Evolutionary conservation across 2,888 invertebrate genomes (phyloP).

Genomic region (Rugalucina vietnamica): DNA sequence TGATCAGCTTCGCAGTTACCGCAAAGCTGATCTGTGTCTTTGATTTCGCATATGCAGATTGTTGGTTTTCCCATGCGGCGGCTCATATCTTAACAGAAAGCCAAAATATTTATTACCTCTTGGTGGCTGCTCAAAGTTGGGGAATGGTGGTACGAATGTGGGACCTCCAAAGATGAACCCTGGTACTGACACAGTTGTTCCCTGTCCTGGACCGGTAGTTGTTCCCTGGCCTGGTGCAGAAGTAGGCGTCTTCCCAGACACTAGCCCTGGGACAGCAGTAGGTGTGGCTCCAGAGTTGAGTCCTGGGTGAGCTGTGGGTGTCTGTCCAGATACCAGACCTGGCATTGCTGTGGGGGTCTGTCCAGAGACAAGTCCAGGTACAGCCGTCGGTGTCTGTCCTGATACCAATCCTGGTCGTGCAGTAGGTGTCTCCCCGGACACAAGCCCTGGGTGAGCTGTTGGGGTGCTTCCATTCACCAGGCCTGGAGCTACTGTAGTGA

Average conservation of each 20-base stretch:
- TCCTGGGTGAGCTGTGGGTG: constrained; percentile 60
- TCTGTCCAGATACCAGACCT: neutral
- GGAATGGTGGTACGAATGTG: constrained; percentile 39
- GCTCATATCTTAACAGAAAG: too few relatives aligned
- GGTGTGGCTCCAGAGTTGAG: constrained; percentile 46
- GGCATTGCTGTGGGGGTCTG: constrained; percentile 27
- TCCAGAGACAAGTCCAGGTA: constrained; percentile 17
- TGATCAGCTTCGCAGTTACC: too few relatives aligned
- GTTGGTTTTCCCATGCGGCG: too few relatives aligned
- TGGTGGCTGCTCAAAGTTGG: constrained; percentile 45
- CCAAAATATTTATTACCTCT: too few relatives aligned
- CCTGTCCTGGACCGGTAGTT: constrained; percentile 13
- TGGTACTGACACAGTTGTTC: constrained; percentile 28
- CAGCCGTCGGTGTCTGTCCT: constrained; percentile 20
- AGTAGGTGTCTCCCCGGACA: neutral
- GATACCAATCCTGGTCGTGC: constrained; percentile 36
- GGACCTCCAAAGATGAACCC: constrained; percentile 39
- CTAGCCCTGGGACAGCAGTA: constrained; percentile 44
- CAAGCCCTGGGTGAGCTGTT: neutral
- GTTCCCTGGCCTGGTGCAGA: neutral
- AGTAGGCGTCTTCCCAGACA: constrained; percentile 27
- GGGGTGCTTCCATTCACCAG: constrained; percentile 36
- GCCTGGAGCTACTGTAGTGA: constrained; percentile 52
- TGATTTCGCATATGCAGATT: too few relatives aligned
- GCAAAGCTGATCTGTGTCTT: too few relatives aligned